phyloP scores from a whole-genome alignment of 2,888 invertebrate species.

The Acrobasis repandana region DNA sequence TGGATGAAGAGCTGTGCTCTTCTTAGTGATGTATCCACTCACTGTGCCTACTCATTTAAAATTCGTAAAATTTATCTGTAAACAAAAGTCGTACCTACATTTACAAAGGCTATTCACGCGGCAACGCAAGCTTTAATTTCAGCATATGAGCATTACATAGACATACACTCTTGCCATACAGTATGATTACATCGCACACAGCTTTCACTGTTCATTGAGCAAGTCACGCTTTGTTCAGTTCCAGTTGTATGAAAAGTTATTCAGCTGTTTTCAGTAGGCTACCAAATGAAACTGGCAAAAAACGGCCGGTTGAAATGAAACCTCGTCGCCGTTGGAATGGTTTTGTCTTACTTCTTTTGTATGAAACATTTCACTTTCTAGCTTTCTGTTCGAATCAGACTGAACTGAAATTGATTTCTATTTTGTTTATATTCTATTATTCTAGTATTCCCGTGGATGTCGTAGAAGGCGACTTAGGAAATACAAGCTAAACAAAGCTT shows the following conservation, averaged over 20 bases:
- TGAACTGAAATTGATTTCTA: neutral
- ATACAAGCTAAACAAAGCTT: too few relatives aligned
- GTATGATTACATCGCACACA: constrained; percentile 3
- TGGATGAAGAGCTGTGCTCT: too few relatives aligned
- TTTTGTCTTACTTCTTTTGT: constrained; percentile 9
- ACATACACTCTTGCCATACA: neutral
- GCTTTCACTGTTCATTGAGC: constrained; percentile 18
- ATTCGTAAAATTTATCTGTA: too few relatives aligned
- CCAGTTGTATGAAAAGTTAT: constrained; percentile 3
- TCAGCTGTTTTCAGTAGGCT: constrained; percentile 5
- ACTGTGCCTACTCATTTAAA: too few relatives aligned
- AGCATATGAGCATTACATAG: neutral
- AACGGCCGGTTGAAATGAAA: neutral
- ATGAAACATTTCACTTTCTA: constrained; percentile 7
- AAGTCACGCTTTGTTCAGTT: constrained; percentile 11
- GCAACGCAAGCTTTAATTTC: constrained; percentile 2
- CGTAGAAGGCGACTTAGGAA: too few relatives aligned
- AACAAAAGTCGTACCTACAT: neutral
- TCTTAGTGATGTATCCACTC: too few relatives aligned
- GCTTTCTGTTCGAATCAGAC: neutral
- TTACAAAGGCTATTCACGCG: neutral
- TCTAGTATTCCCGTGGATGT: too few relatives aligned
- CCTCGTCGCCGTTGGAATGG: neutral
- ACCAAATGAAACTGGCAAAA: neutral
- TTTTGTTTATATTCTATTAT: neutral